phyloP scores from a whole-genome alignment of 2,888 invertebrate species.

The Agriopis marginaria region DNA sequence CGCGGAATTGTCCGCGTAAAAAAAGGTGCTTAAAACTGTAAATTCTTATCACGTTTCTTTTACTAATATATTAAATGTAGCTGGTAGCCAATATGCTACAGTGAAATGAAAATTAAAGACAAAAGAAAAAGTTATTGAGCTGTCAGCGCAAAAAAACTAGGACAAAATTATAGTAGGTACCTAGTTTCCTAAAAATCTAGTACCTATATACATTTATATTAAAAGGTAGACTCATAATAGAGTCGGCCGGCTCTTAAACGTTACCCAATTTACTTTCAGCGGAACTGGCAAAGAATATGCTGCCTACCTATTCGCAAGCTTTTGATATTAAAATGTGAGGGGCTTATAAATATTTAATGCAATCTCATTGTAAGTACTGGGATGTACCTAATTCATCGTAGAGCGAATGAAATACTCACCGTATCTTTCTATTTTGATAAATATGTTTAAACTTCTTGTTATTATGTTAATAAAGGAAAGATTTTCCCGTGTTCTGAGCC shows the following conservation, averaged over 20 bases:
- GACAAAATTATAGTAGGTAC: too few relatives aligned
- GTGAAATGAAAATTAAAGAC: too few relatives aligned
- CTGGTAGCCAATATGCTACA: too few relatives aligned
- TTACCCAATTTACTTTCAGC: conserved; percentile 43
- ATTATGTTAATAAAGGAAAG: conserved; percentile 17
- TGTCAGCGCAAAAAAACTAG: too few relatives aligned
- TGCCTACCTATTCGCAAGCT: conserved; percentile 60
- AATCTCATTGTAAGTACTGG: conserved; percentile 66
- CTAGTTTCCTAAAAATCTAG: not conserved
- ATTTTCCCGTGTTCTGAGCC: not conserved
- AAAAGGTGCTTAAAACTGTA: too few relatives aligned
- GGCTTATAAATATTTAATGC: conserved; percentile 75
- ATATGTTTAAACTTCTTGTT: conserved; percentile 34
- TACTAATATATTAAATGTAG: too few relatives aligned
- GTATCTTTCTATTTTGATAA: conserved; percentile 41
- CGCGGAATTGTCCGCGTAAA: too few relatives aligned
- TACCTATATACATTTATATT: not conserved
- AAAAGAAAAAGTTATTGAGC: too few relatives aligned
- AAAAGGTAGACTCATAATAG: not conserved
- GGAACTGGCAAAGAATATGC: conserved; percentile 55
- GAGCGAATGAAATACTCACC: conserved; percentile 35
- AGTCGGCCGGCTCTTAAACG: not conserved
- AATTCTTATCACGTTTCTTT: too few relatives aligned
- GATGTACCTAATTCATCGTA: conserved; percentile 58
- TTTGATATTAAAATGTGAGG: conserved; percentile 73